Percentiles rank a stretch among this genome's conserved stretches.
Evolutionary conservation across 1,140 invertebrate genomes (phyloP).

Genomic region (Zaprionus inermis): DNA sequence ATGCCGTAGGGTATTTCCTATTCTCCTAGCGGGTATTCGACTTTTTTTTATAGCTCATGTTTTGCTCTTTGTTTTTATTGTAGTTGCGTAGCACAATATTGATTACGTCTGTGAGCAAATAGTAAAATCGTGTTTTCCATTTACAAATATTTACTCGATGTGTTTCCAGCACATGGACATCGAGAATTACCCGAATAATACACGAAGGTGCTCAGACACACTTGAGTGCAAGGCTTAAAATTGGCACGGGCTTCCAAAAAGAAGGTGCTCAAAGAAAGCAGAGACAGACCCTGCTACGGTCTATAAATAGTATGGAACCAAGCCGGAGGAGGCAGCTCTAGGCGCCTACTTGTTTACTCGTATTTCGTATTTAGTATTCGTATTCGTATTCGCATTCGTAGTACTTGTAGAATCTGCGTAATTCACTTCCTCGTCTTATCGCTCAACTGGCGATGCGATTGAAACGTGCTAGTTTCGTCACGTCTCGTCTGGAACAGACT

Average conservation of each 20-base stretch:
- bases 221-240: slow-evolving; percentile 18
- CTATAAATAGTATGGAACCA: neutral
- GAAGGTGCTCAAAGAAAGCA: neutral
- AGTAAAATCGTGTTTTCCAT: slow-evolving; percentile 75
- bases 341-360: neutral
- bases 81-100: slow-evolving; percentile 51
- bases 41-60: slow-evolving; percentile 23
- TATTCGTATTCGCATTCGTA: neutral
- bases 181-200: slow-evolving; percentile 27
- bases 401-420: slow-evolving; percentile 38
- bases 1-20: neutral
- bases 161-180: slow-evolving; percentile 37
- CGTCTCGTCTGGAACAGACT: slow-evolving; percentile 41
- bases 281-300: neutral
- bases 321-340: neutral
- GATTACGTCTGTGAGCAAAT: slow-evolving; percentile 79
- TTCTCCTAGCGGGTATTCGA: neutral
- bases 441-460: slow-evolving; percentile 24
- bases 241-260: neutral
- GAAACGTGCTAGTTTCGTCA: slow-evolving; percentile 42
- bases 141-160: slow-evolving; percentile 76
- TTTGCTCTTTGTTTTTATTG: slow-evolving; percentile 17
- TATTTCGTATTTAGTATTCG: neutral
- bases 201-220: slow-evolving; percentile 7
- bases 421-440: slow-evolving; percentile 47